Conservation (phyloP, 1,140 invertebrate species). For the Drosophila eugracilis region DNA sequence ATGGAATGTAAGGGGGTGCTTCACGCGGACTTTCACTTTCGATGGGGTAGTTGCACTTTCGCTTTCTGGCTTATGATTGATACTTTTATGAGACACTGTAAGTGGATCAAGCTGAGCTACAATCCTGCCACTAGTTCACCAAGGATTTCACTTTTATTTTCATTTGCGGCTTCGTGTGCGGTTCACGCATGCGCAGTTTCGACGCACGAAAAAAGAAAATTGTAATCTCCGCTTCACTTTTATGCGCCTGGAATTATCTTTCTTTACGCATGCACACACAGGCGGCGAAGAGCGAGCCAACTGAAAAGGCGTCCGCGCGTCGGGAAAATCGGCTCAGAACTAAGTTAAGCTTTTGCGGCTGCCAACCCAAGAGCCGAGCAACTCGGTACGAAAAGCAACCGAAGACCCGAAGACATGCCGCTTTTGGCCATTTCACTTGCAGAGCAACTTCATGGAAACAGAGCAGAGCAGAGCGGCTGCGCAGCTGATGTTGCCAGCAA, state of each 20-base stretch:
- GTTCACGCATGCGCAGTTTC: constrained; percentile 66
- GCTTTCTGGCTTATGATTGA: constrained; percentile 54
- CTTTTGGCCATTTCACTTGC: constrained; percentile 49
- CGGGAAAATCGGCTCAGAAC: constrained; percentile 78
- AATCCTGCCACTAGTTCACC: constrained; percentile 50
- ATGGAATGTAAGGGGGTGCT: not conserved
- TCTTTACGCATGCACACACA: constrained; percentile 42
- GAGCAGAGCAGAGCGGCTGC: constrained; percentile 18
- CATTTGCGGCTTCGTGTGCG: constrained; percentile 22
- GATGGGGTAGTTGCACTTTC: constrained; percentile 42
- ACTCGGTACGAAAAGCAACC: constrained; percentile 17
- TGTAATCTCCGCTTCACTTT: constrained; percentile 24
- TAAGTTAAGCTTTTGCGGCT: constrained; percentile 68
- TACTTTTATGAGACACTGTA: constrained; percentile 11
- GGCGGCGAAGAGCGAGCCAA: constrained; percentile 14
- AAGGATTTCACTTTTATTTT: constrained; percentile 81
- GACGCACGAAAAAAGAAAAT: constrained; percentile 64
- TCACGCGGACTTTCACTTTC: constrained; percentile 69
- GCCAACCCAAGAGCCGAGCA: constrained; percentile 39
- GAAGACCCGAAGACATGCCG: constrained; percentile 43
- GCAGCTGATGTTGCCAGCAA: constrained; percentile 35
- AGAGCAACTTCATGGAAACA: constrained; percentile 21
- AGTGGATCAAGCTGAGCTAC: constrained; percentile 2
- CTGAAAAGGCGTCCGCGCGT: constrained; percentile 60
- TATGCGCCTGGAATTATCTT: constrained; percentile 19